Evolutionary conservation across 1,140 invertebrate species (phyloP), one percentile per base, ranked within the genome.

Genomic region (Pseudomyrmex pallidus): DNA sequence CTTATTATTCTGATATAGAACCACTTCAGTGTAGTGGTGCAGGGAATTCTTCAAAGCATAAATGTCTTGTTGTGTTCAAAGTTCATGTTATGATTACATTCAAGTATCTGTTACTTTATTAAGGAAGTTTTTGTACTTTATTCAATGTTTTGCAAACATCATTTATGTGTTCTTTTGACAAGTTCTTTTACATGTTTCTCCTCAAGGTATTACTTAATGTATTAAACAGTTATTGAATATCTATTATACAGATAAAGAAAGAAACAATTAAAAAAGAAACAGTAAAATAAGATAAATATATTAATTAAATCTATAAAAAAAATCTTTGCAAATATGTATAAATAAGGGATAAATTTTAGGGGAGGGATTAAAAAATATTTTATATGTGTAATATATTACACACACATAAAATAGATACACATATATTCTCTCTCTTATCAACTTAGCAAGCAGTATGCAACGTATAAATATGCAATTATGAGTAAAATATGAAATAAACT

Each of bases 11-110:
- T 66, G 8, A 83, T 61, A 77, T 56, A 22, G 9, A 17, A 48
- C 50, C 54, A 4, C 22, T 70, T 78, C 17, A 84, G 13, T 77
- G 20, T 82, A 15, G 67, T 59, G 70, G 20, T 59, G 25, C 50
- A 68, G 44, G 13, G 20, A 66, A 20, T 50, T 57, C 20, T 12
- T 66, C 5, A 13, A 74, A 72, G n/a, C 61, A 78, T 15, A 52
- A 62, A 70, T n/a, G 44, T 5, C 56, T 74, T 57, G 15, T 22
- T 48, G 57, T 78, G 85, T 87, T 85, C 74, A 84, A 84, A 87
- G 85, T 87, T 87, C 85, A 87, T 20, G 10, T 59, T 87, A 44
- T 10, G 74, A 87, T 87, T 87, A 63, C 80, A 22, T 78, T 52
- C 50, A 70, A 70, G 46, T 64, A 83, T 78, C 84, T 77, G 54